Conservation (phyloP, 2,113 vertebrate species). For the Chascanopsetta lugubris region DNA sequence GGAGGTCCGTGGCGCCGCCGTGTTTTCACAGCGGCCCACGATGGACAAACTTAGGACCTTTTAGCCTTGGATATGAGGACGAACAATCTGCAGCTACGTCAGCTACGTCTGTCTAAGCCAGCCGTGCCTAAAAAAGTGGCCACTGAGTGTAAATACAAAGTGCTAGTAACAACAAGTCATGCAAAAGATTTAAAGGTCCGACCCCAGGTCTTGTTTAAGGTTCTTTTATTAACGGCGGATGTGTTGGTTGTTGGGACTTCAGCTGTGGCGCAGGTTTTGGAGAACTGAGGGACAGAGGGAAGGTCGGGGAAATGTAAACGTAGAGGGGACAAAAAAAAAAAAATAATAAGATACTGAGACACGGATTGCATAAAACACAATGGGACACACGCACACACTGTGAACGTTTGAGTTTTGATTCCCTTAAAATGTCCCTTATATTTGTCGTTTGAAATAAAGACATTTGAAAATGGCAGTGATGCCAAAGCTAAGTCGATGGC, state of each 20-base stretch:
- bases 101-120: too few relatives aligned
- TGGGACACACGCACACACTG: not conserved
- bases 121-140: too few relatives aligned
- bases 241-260: slow-evolving; percentile 30
- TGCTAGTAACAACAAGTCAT: too few relatives aligned
- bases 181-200: slow-evolving; percentile 3
- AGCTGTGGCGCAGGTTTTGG: slow-evolving; percentile 32
- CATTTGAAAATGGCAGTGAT: slow-evolving; percentile 18
- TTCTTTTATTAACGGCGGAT: slow-evolving; percentile 64
- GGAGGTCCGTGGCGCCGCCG: too few relatives aligned
- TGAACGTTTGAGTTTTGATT: not conserved
- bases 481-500: slow-evolving; percentile 14
- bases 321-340: slow-evolving; percentile 27
- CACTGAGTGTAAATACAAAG: too few relatives aligned
- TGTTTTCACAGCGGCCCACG: too few relatives aligned
- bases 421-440: not conserved
- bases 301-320: slow-evolving; percentile 24
- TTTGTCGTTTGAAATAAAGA: not conserved
- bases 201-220: slow-evolving; percentile 19
- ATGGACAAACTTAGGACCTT: too few relatives aligned
- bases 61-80: too few relatives aligned
- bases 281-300: slow-evolving; percentile 4
- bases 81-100: too few relatives aligned
- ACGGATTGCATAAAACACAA: slow-evolving; percentile 26
- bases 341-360: too few relatives aligned